Evolutionary conservation across 2,113 vertebrate species (phyloP).

Genomic region (Condylura cristata): DNA sequence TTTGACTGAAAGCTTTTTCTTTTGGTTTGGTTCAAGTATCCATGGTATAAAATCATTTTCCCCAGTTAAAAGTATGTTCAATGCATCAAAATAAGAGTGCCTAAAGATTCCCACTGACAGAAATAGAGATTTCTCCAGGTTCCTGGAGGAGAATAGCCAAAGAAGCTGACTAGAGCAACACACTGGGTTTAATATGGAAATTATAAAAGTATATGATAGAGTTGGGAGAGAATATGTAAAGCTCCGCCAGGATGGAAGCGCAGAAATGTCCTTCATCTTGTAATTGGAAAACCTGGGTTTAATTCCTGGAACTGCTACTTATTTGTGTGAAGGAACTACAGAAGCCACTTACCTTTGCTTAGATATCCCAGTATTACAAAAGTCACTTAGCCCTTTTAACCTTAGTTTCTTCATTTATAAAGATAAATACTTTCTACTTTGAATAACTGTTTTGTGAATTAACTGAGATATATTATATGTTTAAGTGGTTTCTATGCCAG

Average conservation of each 20-base stretch:
- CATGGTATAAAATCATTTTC: not conserved
- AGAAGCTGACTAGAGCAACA: not conserved
- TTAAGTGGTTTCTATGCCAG: conserved; percentile 32
- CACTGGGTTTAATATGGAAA: conserved; percentile 14
- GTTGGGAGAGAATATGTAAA: not conserved
- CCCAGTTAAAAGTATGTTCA: not conserved
- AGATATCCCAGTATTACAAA: conserved; percentile 36
- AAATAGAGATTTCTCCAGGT: not conserved
- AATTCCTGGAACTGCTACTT: conserved; percentile 60
- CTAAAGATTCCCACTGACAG: not conserved
- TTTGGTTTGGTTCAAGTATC: conserved; percentile 1
- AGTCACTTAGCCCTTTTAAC: conserved; percentile 71
- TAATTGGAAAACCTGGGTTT: conserved; percentile 59
- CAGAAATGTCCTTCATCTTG: not conserved
- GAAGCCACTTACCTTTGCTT: conserved; percentile 59
- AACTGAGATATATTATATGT: not conserved
- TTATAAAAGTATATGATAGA: not conserved
- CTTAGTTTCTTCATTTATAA: conserved; percentile 58
- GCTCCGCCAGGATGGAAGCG: not conserved
- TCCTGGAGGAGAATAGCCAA: not conserved
- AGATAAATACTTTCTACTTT: conserved; percentile 65
- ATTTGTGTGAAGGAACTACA: not conserved
- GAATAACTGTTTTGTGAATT: conserved; percentile 55
- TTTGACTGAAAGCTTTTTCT: not conserved
- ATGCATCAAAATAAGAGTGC: not conserved